Percentiles rank a stretch among this genome's conserved stretches.
These are phyloP conservation scores for Heterodera schachtii DNA, from an alignment of 1,140 invertebrate genomes.

Conservation along the genomic window DNA sequence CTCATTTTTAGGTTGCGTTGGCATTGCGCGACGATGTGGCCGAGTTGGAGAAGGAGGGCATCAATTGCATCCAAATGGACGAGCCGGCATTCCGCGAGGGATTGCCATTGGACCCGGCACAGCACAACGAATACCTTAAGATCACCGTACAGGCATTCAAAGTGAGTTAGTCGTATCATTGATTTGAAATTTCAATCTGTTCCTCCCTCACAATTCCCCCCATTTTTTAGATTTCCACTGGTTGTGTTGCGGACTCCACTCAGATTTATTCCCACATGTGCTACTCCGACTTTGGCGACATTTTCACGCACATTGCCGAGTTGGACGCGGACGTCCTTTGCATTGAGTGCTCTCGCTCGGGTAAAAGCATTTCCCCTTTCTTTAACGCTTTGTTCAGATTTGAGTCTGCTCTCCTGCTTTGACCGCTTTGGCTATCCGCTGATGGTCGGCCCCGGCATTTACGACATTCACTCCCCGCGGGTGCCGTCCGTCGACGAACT, in stretches of 20 bases:
- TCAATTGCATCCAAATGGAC: constrained; percentile 35
- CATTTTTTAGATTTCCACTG: constrained; percentile 29
- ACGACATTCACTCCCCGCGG: constrained; percentile 42
- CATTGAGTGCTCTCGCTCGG: constrained; percentile 43
- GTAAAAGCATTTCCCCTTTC: background rate
- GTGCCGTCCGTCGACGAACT: constrained; percentile 28
- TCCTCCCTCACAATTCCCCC: too few species aligned
- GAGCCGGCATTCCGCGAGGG: constrained; percentile 41
- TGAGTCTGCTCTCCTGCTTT: constrained; percentile 31
- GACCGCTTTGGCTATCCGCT: constrained; percentile 34
- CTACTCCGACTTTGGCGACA: constrained; percentile 41
- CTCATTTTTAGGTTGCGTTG: constrained; percentile 20
- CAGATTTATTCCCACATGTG: constrained; percentile 46
- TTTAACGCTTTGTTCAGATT: background rate
- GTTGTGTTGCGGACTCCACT: constrained; percentile 32
- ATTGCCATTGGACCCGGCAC: constrained; percentile 26
- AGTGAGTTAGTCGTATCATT: background rate
- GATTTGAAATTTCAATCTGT: constrained; percentile 2
- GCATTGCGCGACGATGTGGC: constrained; percentile 38
- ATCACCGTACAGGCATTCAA: constrained; percentile 35
- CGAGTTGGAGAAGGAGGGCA: constrained; percentile 38
- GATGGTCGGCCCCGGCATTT: constrained; percentile 36
- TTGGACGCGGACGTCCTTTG: constrained; percentile 41
- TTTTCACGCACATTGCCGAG: constrained; percentile 36
- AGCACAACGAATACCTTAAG: constrained; percentile 33